Base-by-base conservation (phyloP, 2,888 invertebrate genomes). In the Trypoxylon attenuatum region DNA sequence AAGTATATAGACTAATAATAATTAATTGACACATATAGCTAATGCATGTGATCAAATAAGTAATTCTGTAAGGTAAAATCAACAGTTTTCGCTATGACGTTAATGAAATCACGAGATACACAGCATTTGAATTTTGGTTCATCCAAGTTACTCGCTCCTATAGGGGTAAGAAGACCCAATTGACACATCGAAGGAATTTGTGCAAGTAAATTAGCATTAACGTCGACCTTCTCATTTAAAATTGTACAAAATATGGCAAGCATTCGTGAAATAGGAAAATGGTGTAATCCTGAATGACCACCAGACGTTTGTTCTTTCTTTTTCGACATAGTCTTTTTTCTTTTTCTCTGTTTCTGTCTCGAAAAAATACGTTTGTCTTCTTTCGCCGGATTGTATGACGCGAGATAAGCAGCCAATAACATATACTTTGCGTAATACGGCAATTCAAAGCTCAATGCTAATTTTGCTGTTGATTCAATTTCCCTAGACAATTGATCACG, bases 381-480 rank as follows among this genome's bases (percentile, higher is more conserved):
- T 76, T 94, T 95, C 0, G 94, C 91, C 1, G 97, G 95, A 87
- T 97, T 97, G 85, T 97, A 95, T 25, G 97, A 97, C 0, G 97
- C 97, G 63, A 98, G 88, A 84, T 95, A 98, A 0, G 96, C 94
- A 5, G 97, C 96, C 21, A 98, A 94, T 2, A 98, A 88, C 27
- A 98, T 89, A 85, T 91, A 97, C 87, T 97, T 97, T 0, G 96
- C 94, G 87, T 96, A 97, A 83, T 92, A 96, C 0, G 97, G 97
- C 2, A 98, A 83, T 80, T 95, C 94, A 25, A 95, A 89, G 51
- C 92, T 92, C 45, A 85, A 66, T 4, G 85, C 86, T 41, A 87
- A 68, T 54, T 77, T 81, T 16, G 76, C 76, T 5, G 84, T 86
- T 2, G 86, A 86, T 49, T 86, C 83, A 8, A 86, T 83, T 43